These are phyloP conservation scores for Drosophila atroscutellata DNA, from an alignment of 2,888 invertebrate genomes.

Conservation along the genomic window DNA sequence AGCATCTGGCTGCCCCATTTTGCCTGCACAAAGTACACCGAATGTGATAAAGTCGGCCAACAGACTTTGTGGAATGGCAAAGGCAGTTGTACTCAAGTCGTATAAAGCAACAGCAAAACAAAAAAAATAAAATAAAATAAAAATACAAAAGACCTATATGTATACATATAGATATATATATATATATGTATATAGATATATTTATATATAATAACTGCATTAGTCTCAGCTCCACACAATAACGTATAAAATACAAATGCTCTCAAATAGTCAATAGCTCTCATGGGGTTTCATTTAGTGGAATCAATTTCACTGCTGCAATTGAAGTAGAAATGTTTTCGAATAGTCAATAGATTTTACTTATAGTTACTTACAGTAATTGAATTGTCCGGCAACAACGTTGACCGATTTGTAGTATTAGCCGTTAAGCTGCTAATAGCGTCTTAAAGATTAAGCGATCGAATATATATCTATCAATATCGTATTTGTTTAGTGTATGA, in stretches of 20 bases:
- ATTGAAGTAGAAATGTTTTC: not conserved
- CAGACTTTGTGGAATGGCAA: not conserved
- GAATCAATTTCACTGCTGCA: not conserved
- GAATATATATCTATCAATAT: not conserved
- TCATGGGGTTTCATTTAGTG: not conserved
- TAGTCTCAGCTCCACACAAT: not conserved
- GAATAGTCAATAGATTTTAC: not conserved
- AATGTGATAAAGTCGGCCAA: not conserved
- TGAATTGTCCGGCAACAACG: not conserved
- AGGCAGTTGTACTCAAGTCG: not conserved
- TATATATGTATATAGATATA: not conserved
- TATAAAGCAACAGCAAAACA: conserved; percentile 4
- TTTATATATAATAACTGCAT: not conserved
- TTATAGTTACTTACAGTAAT: not conserved
- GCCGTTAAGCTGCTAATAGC: not conserved
- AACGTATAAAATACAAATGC: not conserved
- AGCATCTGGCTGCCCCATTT: conserved; percentile 36
- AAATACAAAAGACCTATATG: not conserved
- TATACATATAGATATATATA: not conserved
- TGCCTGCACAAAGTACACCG: conserved; percentile 8
- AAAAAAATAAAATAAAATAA: not conserved
- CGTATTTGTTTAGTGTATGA: not conserved
- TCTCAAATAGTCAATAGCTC: not conserved
- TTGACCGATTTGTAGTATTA: not conserved
- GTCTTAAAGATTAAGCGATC: not conserved